Base-by-base conservation (phyloP, 2,797 vertebrate genomes). In the Botia kubotai region DNA sequence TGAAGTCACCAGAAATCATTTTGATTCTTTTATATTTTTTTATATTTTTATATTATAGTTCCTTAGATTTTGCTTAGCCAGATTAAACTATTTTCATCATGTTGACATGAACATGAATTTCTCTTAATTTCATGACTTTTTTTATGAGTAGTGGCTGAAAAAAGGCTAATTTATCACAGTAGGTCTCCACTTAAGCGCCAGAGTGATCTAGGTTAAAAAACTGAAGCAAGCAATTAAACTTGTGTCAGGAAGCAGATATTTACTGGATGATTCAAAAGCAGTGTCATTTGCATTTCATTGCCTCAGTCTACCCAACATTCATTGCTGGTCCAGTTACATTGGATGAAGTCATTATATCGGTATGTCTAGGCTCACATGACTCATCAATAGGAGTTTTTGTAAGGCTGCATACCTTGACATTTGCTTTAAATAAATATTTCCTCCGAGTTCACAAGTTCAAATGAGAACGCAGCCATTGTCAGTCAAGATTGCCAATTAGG, bases 311-410 rank as follows among this genome's bases (percentile, higher is more conserved):
- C 16, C 21, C 52, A 60, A 23, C 21, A 21, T 70, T 77, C 17
- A 50, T 69, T 21, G 29, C 21, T 29, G 52, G 21, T 21, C 39
- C 23, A 57, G 57, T 19, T n/a, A 65, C 16, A 17, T 17, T 46
- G 53, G 57, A 36, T 77, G 65, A 48, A 76, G 60, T 69, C 65
- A 46, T 66, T 76, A 57, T 39, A n/a, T 50, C 5, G 4, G 23
- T 50, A 33, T 36, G 17, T 16, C 46, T 52, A 33, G 26, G 21
- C 21, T 69, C 65, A 19, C 66, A 13, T 58, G 16, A 48, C 65
- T 69, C 50, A 67, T 68, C 52, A 46, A 33, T 14, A 26, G 7
- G 29, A 52, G 7, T 77, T 57, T 77, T 19, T 67, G 33, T 68
- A 43, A 77, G 21, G 39, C 21, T 33, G 13, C 39, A 50, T 17